These are phyloP conservation scores for Mactra quadrangularis DNA, from an alignment of 1,140 invertebrate species.

Conservation along the genomic window DNA sequence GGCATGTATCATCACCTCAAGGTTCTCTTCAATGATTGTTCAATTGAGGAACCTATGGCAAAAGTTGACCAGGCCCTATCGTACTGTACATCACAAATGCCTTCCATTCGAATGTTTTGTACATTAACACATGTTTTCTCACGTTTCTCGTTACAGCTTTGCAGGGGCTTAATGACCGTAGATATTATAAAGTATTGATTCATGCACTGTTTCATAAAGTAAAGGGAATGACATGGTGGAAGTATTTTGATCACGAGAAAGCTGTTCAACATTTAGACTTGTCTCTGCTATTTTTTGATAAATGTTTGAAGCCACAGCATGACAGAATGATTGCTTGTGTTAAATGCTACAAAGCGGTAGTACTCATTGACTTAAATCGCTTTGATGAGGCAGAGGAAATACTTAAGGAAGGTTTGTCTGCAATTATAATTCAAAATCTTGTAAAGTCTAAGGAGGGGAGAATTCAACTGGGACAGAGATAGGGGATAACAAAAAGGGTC, in stretches of 20 bases:
- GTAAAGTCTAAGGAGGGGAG: no score
- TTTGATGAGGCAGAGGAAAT: slow-evolving; percentile 13
- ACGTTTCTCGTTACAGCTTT: slow-evolving; percentile 16
- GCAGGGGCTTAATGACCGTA: slow-evolving; percentile 1
- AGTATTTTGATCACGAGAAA: neutral
- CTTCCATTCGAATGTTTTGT: no score
- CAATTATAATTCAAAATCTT: neutral
- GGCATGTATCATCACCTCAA: no score
- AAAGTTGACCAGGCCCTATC: no score
- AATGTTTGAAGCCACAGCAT: neutral
- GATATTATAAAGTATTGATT: slow-evolving; percentile 11
- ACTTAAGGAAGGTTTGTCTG: slow-evolving; percentile 1
- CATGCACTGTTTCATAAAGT: slow-evolving; percentile 58
- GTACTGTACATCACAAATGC: no score
- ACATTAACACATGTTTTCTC: no score
- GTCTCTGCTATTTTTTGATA: slow-evolving; percentile 21
- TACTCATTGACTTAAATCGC: slow-evolving; percentile 14
- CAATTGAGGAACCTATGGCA: no score
- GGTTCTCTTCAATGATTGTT: no score
- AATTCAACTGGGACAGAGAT: no score
- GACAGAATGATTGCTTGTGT: slow-evolving; percentile 18
- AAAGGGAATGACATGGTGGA: slow-evolving; percentile 38
- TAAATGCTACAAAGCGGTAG: slow-evolving; percentile 17
- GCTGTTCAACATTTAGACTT: slow-evolving; percentile 16
- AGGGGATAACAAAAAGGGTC: no score